Base-by-base conservation (phyloP, 2,888 invertebrate genomes). In the Rhaphigaster nebulosa region DNA sequence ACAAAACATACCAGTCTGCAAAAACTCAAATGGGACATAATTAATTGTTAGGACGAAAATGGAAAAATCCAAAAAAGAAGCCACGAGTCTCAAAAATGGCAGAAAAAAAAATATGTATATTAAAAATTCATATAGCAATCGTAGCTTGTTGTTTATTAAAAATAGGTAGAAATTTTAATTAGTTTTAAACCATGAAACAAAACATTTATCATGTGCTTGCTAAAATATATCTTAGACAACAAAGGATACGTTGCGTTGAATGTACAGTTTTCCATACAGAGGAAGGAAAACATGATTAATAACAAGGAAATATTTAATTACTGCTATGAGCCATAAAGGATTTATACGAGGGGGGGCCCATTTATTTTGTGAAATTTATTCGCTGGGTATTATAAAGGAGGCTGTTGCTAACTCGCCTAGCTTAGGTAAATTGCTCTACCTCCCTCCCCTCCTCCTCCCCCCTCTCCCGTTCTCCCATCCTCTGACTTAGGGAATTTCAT, bases 251-350 rank as follows among this genome's bases (percentile, higher is more conserved):
- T 26, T 10, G 23, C 56, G 15, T 10, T 13, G 54, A 60, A n/a
- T 12, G 12, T 60, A 60, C n/a, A 60, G 12, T n/a, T 26, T 56
- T 56, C 56, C 56, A 26, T 56, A 23, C 56, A 56, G 26, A 26
- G n/a, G 15, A 38, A 76, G 70, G 70, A 23, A 70, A 34, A 76
- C 34, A 38, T 76, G 70, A 76, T 76, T 76, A 76, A 76, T 76
- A 76, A 38, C 70, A 38, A 76, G 70, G 70, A 76, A 76, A 76
- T 76, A 76, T 76, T 76, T 76, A 76, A 76, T 76, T 76, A 76
- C 70, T 38, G 70, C 70, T 38, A 76, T 76, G 70, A 76, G 70
- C 70, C 70, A 76, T 76, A 76, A 76, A 34, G 70, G 70, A 76
- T 76, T 76, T 76, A 76, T 76, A 76, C 70, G 65, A 18, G 65